These are phyloP conservation scores for Madoqua kirkii DNA, from an alignment of 2,113 vertebrate genomes.

Conservation along the genomic window DNA sequence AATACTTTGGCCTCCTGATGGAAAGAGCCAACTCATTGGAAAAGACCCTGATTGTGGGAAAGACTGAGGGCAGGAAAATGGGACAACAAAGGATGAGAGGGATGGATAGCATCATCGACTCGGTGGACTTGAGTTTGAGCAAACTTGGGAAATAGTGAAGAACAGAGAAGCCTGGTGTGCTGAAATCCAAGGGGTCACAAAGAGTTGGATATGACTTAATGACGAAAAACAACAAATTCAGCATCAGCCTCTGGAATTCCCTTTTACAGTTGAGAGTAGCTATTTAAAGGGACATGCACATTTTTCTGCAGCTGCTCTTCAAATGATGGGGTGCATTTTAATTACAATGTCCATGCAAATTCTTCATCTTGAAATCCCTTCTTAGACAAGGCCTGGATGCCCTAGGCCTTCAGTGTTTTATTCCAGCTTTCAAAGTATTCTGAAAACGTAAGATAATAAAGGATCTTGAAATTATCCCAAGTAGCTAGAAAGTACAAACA, in stretches of 20 bases:
- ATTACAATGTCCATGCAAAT: constrained; percentile 72
- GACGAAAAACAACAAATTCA: not conserved
- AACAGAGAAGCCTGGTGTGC: not conserved
- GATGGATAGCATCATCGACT: not conserved
- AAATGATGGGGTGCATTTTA: constrained; percentile 70
- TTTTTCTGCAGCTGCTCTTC: constrained; percentile 66
- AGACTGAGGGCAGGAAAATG: not conserved
- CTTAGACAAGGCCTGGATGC: constrained; percentile 65
- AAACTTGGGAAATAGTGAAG: not conserved
- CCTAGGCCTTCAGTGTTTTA: constrained; percentile 69
- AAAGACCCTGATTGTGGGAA: not conserved
- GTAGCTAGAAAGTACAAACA: constrained; percentile 75
- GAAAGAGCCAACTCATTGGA: not conserved
- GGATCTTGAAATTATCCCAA: constrained; percentile 79
- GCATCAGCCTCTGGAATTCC: constrained; percentile 54
- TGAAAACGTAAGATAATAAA: constrained; percentile 77
- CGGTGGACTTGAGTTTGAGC: not conserved
- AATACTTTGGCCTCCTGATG: not conserved
- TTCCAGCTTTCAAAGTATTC: constrained; percentile 78
- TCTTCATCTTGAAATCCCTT: constrained; percentile 71
- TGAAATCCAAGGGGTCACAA: too few species aligned
- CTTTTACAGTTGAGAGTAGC: not conserved
- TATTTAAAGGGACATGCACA: not conserved
- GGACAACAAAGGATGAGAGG: not conserved
- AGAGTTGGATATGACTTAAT: not conserved